These are phyloP conservation scores for Phycodurus eques DNA, from an alignment of 2,113 vertebrate species.

Conservation along the genomic window DNA sequence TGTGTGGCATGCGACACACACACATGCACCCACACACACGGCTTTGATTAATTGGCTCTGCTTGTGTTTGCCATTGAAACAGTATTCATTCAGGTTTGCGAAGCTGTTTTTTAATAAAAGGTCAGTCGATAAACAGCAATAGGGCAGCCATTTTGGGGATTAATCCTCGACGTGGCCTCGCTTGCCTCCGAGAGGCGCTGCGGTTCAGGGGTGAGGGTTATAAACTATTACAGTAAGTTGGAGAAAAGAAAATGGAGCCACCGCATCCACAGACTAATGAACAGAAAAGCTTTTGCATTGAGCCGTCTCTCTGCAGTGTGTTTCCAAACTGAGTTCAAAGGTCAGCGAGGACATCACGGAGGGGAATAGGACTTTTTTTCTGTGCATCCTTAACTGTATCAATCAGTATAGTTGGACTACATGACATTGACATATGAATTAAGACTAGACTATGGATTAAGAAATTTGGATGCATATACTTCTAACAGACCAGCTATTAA, in stretches of 20 bases:
- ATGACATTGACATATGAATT: too few species aligned
- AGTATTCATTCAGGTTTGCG: conserved; percentile 62
- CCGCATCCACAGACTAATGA: conserved; percentile 11
- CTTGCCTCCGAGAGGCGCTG: conserved; percentile 40
- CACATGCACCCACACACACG: conserved; percentile 50
- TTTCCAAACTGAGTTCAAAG: conserved; percentile 10
- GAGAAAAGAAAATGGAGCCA: conserved; percentile 35
- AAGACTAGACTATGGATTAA: too few species aligned
- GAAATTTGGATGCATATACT: too few species aligned
- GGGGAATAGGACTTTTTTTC: background rate
- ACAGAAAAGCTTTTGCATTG: conserved; percentile 18
- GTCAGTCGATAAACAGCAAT: conserved; percentile 55
- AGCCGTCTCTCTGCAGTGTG: conserved; percentile 2
- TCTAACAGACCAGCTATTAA: too few species aligned
- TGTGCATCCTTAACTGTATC: too few species aligned
- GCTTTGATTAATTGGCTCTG: conserved; percentile 70
- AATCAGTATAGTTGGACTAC: too few species aligned
- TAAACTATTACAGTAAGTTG: conserved; percentile 44
- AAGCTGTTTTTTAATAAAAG: conserved; percentile 48
- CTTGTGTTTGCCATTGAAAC: conserved; percentile 59
- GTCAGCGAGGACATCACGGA: conserved; percentile 4
- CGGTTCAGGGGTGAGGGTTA: conserved; percentile 58
- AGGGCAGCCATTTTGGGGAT: conserved; percentile 54
- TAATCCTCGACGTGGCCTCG: conserved; percentile 37
- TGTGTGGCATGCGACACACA: conserved; percentile 58